Percentiles rank a stretch among this genome's conserved stretches.
Evolutionary conservation across 2,113 vertebrate genomes (phyloP).

Genomic region (Heliornis fulica): DNA sequence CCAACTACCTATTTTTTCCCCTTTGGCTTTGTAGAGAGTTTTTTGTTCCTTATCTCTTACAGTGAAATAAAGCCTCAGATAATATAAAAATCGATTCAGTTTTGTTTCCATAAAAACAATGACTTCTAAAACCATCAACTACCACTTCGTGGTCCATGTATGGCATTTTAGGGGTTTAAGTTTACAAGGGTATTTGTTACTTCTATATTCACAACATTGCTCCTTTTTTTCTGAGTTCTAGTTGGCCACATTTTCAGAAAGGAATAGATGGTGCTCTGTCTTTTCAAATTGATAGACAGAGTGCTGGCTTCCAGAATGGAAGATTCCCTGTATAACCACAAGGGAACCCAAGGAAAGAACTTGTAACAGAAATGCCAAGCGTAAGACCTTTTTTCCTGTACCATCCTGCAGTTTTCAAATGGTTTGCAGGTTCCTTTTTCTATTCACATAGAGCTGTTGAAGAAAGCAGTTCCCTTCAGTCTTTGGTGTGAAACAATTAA

Average conservation of each 20-base stretch:
- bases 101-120: not conserved
- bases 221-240: not conserved
- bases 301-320: not conserved
- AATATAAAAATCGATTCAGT: not conserved
- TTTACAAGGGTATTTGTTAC: not conserved
- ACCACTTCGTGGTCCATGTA: not conserved
- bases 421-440: not conserved
- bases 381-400: not conserved
- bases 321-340: not conserved
- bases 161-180: not conserved
- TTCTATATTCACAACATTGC: not conserved
- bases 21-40: not conserved
- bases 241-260: not conserved
- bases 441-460: not conserved
- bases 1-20: not conserved
- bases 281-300: not conserved
- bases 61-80: not conserved
- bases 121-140: not conserved
- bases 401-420: not conserved
- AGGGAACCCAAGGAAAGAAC: not conserved
- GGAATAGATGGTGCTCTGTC: not conserved
- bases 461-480: not conserved
- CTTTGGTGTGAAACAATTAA: not conserved
- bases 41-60: not conserved
- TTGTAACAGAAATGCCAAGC: not conserved